Conservation (phyloP, 2,888 invertebrate species). For the Strigamia maritima region DNA sequence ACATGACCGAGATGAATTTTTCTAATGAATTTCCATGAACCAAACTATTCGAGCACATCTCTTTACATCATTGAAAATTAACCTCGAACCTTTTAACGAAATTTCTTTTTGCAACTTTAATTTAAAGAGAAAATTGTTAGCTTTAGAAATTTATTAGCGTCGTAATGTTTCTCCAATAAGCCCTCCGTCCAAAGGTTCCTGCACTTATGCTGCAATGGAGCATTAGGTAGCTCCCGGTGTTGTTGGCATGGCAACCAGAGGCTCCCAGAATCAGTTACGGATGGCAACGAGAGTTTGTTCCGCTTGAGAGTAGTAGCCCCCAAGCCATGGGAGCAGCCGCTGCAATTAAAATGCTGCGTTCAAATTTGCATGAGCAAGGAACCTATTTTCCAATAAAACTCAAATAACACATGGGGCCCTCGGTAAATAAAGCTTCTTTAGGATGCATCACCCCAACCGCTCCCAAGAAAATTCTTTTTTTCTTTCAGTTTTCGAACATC, state of each 20-base stretch:
- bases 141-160: constrained; percentile 27
- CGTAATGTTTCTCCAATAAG: constrained; percentile 20
- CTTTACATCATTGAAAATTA: not conserved
- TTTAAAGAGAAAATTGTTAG: constrained; percentile 6
- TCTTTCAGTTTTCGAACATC: not conserved
- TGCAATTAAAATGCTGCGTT: constrained; percentile 37
- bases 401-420: constrained; percentile 32
- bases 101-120: not conserved
- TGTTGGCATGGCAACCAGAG: not conserved
- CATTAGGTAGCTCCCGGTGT: not conserved
- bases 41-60: too few relatives aligned
- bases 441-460: not conserved
- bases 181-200: constrained; percentile 6
- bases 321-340: constrained; percentile 29
- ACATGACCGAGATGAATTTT: too few relatives aligned
- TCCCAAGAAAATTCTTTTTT: not conserved
- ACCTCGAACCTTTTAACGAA: not conserved
- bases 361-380: constrained; percentile 36
- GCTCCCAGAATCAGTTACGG: constrained; percentile 24
- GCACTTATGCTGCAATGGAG: constrained; percentile 4
- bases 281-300: constrained; percentile 14
- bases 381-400: constrained; percentile 37
- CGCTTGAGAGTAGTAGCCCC: constrained; percentile 22
- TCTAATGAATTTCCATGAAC: too few relatives aligned
- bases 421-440: constrained; percentile 34